Evolutionary conservation across 2,797 vertebrate species (phyloP).

Genomic region (Aphelocoma californica): DNA sequence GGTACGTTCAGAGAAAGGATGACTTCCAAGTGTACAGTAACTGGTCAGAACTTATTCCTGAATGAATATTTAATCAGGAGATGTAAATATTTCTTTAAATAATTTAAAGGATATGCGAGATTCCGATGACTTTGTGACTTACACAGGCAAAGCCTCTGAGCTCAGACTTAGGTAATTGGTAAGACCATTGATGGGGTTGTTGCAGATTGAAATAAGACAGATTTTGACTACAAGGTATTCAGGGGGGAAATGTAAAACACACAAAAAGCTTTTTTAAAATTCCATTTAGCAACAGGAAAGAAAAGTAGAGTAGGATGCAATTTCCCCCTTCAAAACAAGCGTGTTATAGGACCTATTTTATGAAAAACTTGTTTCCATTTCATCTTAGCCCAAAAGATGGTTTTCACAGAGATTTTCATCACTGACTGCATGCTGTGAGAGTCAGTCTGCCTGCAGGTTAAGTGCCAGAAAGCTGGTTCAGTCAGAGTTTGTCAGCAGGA

Average conservation of each 20-base stretch:
- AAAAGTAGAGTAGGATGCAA: neutral
- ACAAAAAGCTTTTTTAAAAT: neutral
- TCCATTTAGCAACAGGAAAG: neutral
- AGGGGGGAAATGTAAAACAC: neutral
- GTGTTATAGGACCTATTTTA: neutral
- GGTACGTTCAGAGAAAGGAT: neutral
- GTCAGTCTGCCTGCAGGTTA: neutral
- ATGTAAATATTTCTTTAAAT: slow-evolving; percentile 59
- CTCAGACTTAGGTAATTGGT: neutral
- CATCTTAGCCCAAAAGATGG: neutral
- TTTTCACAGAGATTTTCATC: neutral
- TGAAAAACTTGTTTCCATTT: neutral
- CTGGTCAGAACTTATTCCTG: slow-evolving; percentile 18
- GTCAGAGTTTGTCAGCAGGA: neutral
- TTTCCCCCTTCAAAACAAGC: neutral
- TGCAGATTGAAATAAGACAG: neutral
- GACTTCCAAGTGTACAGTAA: neutral
- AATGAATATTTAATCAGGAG: slow-evolving; percentile 34
- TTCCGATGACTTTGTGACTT: neutral
- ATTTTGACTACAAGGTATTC: neutral
- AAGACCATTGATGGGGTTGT: neutral
- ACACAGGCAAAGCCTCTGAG: slow-evolving; percentile 27
- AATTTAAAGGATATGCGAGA: neutral
- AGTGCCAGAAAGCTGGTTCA: neutral
- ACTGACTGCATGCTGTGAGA: neutral